These are phyloP conservation scores for Amphiprion ocellaris DNA, from an alignment of 2,113 vertebrate species.

Conservation along the genomic window DNA sequence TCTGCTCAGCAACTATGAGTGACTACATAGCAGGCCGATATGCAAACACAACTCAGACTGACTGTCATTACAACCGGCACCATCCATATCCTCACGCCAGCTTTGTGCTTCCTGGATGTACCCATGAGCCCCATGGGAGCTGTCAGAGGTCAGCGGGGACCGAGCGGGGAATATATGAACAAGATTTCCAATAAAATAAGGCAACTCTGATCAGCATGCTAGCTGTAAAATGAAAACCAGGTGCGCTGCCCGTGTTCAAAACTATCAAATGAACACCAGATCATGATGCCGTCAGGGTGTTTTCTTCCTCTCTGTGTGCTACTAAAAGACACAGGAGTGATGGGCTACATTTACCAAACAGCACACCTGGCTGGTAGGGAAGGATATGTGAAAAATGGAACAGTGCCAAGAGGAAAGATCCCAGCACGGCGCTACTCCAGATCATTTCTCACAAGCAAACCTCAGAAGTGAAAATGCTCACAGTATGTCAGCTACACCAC, in stretches of 20 bases:
- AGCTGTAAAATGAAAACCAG: slow-evolving; percentile 85
- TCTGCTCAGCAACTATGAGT: slow-evolving; percentile 38
- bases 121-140: slow-evolving; percentile 82
- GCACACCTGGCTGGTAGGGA: slow-evolving; percentile 60
- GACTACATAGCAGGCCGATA: slow-evolving; percentile 30
- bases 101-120: slow-evolving; percentile 72
- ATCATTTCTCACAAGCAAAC: slow-evolving; percentile 56
- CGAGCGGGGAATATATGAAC: slow-evolving; percentile 85
- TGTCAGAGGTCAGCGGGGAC: slow-evolving; percentile 83
- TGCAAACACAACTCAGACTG: slow-evolving; percentile 30
- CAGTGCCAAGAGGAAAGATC: slow-evolving; percentile 46
- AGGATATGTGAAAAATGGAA: slow-evolving; percentile 47
- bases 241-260: slow-evolving; percentile 83
- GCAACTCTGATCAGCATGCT: slow-evolving; percentile 82
- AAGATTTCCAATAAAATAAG: slow-evolving; percentile 88
- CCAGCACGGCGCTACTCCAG: slow-evolving; percentile 13
- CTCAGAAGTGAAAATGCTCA: slow-evolving; percentile 69
- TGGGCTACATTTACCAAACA: slow-evolving; percentile 65
- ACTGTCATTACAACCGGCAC: slow-evolving; percentile 45
- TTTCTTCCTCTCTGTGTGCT: slow-evolving; percentile 56
- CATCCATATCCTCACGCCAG: slow-evolving; percentile 30
- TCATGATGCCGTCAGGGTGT: slow-evolving; percentile 71
- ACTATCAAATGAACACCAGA: slow-evolving; percentile 86
- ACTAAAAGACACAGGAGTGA: slow-evolving; percentile 66
- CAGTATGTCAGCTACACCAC: slow-evolving; percentile 56